phyloP scores from a whole-genome alignment of 2,113 vertebrate genomes.

The Okapia johnstoni region DNA sequence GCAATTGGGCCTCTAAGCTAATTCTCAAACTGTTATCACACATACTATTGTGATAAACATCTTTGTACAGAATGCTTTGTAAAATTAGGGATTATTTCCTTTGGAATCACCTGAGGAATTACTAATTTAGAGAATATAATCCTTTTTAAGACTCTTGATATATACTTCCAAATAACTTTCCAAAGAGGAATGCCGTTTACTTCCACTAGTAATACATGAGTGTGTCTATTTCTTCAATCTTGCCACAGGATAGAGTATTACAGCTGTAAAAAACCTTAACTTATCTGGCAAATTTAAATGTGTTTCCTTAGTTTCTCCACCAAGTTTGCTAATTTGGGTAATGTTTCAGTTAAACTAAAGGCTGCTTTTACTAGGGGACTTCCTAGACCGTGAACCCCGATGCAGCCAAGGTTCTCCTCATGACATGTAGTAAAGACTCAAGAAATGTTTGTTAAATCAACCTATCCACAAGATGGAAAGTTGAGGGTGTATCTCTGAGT shows the following conservation, averaged over 20 bases:
- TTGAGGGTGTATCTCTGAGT: background rate
- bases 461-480: background rate
- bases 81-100: background rate
- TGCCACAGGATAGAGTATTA: background rate
- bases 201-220: background rate
- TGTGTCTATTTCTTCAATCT: background rate
- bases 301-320: background rate
- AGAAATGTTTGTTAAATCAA: background rate
- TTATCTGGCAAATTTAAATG: background rate
- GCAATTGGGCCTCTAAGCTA: background rate
- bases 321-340: background rate
- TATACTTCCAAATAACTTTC: slow-evolving; percentile 10
- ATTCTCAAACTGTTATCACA: slow-evolving; percentile 32
- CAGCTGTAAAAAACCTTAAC: background rate
- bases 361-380: background rate
- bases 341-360: background rate
- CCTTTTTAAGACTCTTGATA: background rate
- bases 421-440: background rate
- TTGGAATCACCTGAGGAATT: background rate
- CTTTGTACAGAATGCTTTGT: background rate
- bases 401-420: background rate
- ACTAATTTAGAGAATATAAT: slow-evolving; percentile 36
- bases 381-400: background rate
- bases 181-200: background rate
- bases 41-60: background rate